Percentiles rank a stretch among this genome's conserved stretches.
These are phyloP conservation scores for Frieseomelitta varia DNA, from an alignment of 1,140 invertebrate genomes.

Conservation along the genomic window DNA sequence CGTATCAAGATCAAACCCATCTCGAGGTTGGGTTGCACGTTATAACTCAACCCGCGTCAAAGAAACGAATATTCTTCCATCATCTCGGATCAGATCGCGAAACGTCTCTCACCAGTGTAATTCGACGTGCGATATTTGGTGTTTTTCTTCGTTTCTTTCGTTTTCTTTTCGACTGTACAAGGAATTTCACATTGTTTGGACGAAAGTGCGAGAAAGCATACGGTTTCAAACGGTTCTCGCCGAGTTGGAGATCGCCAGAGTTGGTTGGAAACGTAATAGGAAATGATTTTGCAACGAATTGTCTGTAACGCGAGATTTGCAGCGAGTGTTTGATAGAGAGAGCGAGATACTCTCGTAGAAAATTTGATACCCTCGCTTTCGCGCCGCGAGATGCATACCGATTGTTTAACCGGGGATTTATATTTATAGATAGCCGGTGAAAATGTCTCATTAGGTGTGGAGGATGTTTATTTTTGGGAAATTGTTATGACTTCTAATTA, in stretches of 20 bases:
- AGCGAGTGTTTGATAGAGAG: background rate
- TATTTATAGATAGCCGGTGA: background rate
- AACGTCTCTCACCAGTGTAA: background rate
- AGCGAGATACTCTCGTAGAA: background rate
- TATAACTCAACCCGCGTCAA: constrained; percentile 15
- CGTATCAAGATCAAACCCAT: constrained; percentile 27
- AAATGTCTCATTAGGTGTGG: background rate
- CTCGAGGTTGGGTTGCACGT: background rate
- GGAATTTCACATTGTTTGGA: background rate
- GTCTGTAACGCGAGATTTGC: background rate
- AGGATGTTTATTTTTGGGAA: background rate
- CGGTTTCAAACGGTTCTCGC: background rate
- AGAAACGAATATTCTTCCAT: constrained; percentile 12
- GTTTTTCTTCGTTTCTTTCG: background rate
- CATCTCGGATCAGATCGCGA: background rate
- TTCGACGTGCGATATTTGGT: background rate
- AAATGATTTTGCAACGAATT: background rate
- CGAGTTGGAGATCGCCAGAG: background rate
- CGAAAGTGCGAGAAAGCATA: constrained; percentile 4
- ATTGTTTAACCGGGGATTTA: background rate
- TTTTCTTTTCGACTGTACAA: background rate
- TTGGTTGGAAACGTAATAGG: background rate
- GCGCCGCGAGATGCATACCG: background rate
- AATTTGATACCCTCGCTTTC: background rate
- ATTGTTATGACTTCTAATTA: background rate